These are phyloP conservation scores for Lutjanus erythropterus DNA, from an alignment of 2,113 vertebrate genomes.

Conservation along the genomic window DNA sequence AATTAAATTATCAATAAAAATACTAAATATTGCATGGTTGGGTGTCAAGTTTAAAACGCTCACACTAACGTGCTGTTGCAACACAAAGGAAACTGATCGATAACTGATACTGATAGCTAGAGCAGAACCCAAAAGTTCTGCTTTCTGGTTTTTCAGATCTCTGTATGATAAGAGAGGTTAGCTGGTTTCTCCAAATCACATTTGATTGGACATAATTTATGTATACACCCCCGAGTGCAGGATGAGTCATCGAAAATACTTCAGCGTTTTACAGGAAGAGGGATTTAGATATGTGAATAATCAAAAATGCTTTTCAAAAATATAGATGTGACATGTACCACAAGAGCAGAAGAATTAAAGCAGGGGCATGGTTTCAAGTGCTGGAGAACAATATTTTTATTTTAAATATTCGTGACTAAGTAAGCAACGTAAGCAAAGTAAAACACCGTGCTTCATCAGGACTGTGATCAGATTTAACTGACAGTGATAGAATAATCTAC, in stretches of 20 bases:
- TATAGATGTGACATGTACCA: neutral
- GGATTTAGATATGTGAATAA: neutral
- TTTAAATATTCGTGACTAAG: neutral
- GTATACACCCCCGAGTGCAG: conserved; percentile 2
- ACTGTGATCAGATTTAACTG: no score
- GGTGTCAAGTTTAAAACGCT: no score
- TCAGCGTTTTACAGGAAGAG: neutral
- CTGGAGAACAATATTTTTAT: neutral
- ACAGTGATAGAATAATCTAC: no score
- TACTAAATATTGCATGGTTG: no score
- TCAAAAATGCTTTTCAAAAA: neutral
- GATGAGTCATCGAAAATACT: conserved; percentile 19
- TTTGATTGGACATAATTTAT: conserved; percentile 19
- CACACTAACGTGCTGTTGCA: no score
- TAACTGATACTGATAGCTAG: no score
- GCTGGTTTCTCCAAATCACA: neutral
- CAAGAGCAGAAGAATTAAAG: neutral
- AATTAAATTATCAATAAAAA: no score
- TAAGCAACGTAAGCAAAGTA: neutral
- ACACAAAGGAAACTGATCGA: no score
- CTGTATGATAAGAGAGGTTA: neutral
- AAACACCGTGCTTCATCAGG: no score
- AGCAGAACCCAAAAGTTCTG: no score
- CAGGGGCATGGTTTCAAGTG: neutral
- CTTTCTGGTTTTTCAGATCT: no score